Evolutionary conservation across 2,888 invertebrate genomes (phyloP), one percentile per base, ranked within the genome.

Genomic region (Neelides folsomi): DNA sequence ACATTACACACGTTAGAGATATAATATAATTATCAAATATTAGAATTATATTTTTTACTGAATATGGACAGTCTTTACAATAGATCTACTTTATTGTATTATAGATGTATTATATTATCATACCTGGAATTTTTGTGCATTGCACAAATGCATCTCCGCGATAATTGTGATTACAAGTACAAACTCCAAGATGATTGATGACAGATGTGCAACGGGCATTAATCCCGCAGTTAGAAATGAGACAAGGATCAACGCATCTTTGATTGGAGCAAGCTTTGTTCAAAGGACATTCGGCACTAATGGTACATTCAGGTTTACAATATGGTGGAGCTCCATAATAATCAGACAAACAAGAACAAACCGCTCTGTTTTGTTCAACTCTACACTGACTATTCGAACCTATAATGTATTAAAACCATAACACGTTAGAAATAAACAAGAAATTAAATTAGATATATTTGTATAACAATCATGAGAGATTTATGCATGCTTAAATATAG

Each of bases 161-260:
- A 65, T 77, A 83, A 49, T 75, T 75, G 49, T 79, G 77, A 16
- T 79, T 69, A 64, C 79, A 80, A 52, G 72, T 72, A 60, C 80
- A 80, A 52, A 81, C 80, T 6, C 84, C 81, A 56, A 81, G 79
- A 66, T 86, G 85, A 67, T 82, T 82, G 43, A 81, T 74, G 5
- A 82, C 82, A 63, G 78, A 81, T 67, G 78, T 76, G 65, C 90
- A 90, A 59, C 83, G 79, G 5, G 89, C 89, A 66, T 87, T 87
- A 47, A 79, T 77, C 41, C 81, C 80, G 67, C 39, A 39, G 15
- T 13, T 39, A 40, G 85, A 84, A 54, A 39, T 13, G 15, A 39
- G 15, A 39, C n/a, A 39, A 18, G 52, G 56, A 49, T 60, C 55
- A 37, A 47, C 44, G 45, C 65, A 65, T 50, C 55, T 60, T 47